Evolutionary conservation across 1,140 invertebrate genomes (phyloP).

Genomic region (Himalopsyche phryganea): DNA sequence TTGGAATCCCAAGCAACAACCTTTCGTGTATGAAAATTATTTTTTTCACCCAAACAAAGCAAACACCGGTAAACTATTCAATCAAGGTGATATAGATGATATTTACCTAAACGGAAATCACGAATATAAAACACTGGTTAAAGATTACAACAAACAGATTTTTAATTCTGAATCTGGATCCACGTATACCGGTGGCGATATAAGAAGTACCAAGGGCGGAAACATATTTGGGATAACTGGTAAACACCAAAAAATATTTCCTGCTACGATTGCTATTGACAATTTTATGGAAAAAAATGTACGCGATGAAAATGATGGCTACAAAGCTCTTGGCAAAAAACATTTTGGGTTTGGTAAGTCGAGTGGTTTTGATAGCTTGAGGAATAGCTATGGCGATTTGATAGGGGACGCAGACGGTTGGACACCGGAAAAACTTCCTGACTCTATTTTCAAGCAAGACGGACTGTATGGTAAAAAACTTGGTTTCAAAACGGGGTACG

Average conservation of each 20-base stretch:
- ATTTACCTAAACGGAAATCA: slow-evolving; percentile 15
- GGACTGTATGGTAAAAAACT: not conserved
- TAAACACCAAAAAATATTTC: too few relatives aligned
- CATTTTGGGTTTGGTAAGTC: not conserved
- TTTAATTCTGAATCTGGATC: too few relatives aligned
- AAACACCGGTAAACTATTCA: slow-evolving; percentile 19
- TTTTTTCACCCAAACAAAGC: slow-evolving; percentile 5
- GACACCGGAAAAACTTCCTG: not conserved
- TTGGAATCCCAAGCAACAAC: not conserved
- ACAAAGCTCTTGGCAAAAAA: not conserved
- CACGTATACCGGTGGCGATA: too few relatives aligned
- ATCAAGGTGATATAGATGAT: slow-evolving; percentile 26
- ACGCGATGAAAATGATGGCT: too few relatives aligned
- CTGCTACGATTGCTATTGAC: too few relatives aligned
- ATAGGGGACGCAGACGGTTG: not conserved
- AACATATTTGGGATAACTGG: too few relatives aligned
- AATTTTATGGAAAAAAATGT: too few relatives aligned
- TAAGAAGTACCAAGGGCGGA: too few relatives aligned
- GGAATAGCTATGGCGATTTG: not conserved
- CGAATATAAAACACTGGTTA: slow-evolving; percentile 22
- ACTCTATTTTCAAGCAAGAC: not conserved
- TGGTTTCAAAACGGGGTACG: not conserved
- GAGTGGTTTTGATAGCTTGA: not conserved
- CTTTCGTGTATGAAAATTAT: not conserved
- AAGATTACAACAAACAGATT: slow-evolving; percentile 1